Percentiles rank a stretch among this genome's conserved stretches.
These are phyloP conservation scores for Flabesymbios commensalis DNA, from an alignment of 2,888 invertebrate species.

Conservation along the genomic window DNA sequence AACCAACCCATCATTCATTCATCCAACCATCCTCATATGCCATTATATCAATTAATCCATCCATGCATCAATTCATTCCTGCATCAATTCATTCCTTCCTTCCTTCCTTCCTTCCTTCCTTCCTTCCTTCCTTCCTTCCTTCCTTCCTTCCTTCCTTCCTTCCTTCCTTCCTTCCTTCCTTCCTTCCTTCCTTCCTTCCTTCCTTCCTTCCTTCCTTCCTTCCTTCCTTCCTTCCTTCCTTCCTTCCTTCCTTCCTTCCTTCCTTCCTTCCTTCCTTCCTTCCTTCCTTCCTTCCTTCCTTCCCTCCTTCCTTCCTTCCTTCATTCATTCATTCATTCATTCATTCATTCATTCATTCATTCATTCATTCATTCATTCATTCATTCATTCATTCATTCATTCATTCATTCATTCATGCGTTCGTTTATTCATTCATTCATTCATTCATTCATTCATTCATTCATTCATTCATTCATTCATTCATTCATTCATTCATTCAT, in stretches of 20 bases:
- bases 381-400: neutral
- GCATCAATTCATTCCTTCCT: neutral
- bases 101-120: neutral
- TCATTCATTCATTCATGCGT: neutral
- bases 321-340: neutral
- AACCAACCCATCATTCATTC: too few species aligned
- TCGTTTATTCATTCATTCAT: neutral
- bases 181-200: neutral
- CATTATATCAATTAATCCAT: too few species aligned
- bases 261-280: neutral
- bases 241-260: neutral
- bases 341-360: neutral
- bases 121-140: neutral
- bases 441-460: neutral
- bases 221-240: slow-evolving; percentile 1
- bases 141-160: neutral
- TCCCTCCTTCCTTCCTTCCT: neutral
- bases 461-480: neutral
- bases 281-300: neutral
- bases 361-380: neutral
- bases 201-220: neutral
- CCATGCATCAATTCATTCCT: too few species aligned
- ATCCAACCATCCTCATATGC: too few species aligned
- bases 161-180: neutral
- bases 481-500: neutral